Evolutionary conservation across 2,888 invertebrate species (phyloP).

Genomic region (Cheilosia scutellata): DNA sequence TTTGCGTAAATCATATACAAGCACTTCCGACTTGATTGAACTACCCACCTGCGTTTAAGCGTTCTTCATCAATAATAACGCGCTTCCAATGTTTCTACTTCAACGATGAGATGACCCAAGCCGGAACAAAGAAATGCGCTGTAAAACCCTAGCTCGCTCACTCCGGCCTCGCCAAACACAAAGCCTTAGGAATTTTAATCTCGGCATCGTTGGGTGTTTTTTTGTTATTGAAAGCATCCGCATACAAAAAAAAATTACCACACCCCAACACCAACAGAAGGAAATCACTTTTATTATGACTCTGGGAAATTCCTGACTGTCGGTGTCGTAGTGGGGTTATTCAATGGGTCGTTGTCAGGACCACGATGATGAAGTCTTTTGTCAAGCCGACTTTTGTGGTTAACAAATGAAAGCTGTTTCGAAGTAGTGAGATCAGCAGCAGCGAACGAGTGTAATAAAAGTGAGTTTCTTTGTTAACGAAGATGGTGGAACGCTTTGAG

Average conservation of each 20-base stretch:
- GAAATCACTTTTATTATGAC: conserved; percentile 70
- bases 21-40: conserved; percentile 16
- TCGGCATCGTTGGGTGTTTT: conserved; percentile 59
- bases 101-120: conserved; percentile 54
- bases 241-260: conserved; percentile 8
- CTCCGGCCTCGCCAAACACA: conserved; percentile 11
- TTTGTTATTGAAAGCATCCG: conserved; percentile 68
- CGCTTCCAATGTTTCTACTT: conserved; percentile 48
- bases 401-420: conserved; percentile 66
- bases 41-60: conserved; percentile 19
- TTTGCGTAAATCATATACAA: background rate
- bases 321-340: conserved; percentile 17
- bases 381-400: conserved; percentile 71
- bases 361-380: conserved; percentile 72
- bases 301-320: conserved; percentile 58
- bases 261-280: conserved; percentile 10
- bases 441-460: conserved; percentile 46
- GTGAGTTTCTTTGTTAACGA: conserved; percentile 55
- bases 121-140: conserved; percentile 7
- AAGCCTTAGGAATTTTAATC: conserved; percentile 71
- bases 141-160: conserved; percentile 19
- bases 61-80: conserved; percentile 38
- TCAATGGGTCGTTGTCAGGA: conserved; percentile 55
- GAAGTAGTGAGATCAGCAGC: conserved; percentile 13
- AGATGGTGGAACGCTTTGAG: conserved; percentile 54